Evolutionary conservation across 2,797 vertebrate species (phyloP).

Genomic region (Emydoidea blandingii): DNA sequence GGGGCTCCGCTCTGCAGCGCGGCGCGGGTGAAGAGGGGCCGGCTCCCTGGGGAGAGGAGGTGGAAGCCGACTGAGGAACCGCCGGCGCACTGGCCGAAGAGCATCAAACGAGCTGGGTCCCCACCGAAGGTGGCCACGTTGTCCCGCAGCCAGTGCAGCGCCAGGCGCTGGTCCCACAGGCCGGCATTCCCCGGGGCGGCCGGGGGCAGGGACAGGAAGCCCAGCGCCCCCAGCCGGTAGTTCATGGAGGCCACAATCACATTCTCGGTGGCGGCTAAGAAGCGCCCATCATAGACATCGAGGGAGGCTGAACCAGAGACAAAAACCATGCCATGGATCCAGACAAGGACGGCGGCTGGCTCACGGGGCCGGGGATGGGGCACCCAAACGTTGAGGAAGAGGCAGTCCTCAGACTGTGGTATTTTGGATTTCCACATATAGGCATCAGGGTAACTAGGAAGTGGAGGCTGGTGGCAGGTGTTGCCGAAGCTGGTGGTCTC

Average conservation of each 20-base stretch:
- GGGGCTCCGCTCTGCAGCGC: conserved; percentile 82
- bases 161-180: conserved; percentile 83
- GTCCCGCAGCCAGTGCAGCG: conserved; percentile 81
- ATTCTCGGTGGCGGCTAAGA: conserved; percentile 77
- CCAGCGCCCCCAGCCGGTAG: conserved; percentile 78
- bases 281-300: conserved; percentile 79
- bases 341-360: conserved; percentile 77
- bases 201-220: conserved; percentile 81
- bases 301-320: conserved; percentile 51
- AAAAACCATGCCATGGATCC: conserved; percentile 85
- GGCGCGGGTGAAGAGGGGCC: conserved; percentile 77
- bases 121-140: conserved; percentile 85
- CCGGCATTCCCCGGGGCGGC: conserved; percentile 79
- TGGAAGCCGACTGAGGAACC: conserved; percentile 80
- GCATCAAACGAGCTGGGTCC: conserved; percentile 78
- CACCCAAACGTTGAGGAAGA: conserved; percentile 85
- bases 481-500: conserved; percentile 73
- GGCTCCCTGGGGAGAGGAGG: conserved; percentile 81
- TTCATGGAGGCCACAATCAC: conserved; percentile 86
- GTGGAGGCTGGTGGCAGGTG: conserved; percentile 78
- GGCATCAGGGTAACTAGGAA: conserved; percentile 69
- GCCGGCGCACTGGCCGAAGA: conserved; percentile 85
- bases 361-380: conserved; percentile 49
- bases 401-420: conserved; percentile 83
- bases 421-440: conserved; percentile 84